These are phyloP conservation scores for Pangasius mekongensis DNA, from an alignment of 2,797 vertebrate species.

Conservation along the genomic window DNA sequence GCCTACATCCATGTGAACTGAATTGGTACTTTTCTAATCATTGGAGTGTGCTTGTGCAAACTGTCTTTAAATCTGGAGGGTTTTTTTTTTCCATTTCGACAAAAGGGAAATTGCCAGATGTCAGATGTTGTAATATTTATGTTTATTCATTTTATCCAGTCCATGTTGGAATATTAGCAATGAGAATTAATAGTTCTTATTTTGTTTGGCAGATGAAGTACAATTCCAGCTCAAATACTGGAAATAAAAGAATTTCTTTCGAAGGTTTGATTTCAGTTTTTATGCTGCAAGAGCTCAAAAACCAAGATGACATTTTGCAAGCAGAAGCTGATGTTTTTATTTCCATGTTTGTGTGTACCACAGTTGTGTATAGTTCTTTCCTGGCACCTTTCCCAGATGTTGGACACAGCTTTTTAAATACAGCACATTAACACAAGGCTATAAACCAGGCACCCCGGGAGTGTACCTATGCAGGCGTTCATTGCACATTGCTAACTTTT, in stretches of 20 bases:
- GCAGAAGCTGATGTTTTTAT: constrained; percentile 22
- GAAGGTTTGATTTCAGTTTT: not conserved
- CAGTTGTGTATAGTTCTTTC: constrained; percentile 26
- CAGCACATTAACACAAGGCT: constrained; percentile 9
- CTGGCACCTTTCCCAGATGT: constrained; percentile 19
- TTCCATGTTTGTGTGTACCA: constrained; percentile 17
- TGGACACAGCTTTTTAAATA: constrained; percentile 16
- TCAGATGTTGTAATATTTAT: not conserved
- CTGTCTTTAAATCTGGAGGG: not conserved
- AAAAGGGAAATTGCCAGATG: not conserved
- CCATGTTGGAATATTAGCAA: not conserved
- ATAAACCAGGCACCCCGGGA: constrained; percentile 15
- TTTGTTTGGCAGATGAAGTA: not conserved
- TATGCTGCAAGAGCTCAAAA: not conserved
- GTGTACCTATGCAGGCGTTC: not conserved
- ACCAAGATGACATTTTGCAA: not conserved
- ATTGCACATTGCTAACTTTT: not conserved
- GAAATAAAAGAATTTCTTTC: not conserved
- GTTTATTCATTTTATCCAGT: not conserved
- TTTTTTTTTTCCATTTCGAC: not conserved
- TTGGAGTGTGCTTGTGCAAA: not conserved
- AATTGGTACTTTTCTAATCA: not conserved
- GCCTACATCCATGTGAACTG: not conserved
- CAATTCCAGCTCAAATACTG: not conserved
- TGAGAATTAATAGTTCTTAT: not conserved